Evolutionary conservation across 1,140 invertebrate species (phyloP).

Genomic region (Brachionus rubens): DNA sequence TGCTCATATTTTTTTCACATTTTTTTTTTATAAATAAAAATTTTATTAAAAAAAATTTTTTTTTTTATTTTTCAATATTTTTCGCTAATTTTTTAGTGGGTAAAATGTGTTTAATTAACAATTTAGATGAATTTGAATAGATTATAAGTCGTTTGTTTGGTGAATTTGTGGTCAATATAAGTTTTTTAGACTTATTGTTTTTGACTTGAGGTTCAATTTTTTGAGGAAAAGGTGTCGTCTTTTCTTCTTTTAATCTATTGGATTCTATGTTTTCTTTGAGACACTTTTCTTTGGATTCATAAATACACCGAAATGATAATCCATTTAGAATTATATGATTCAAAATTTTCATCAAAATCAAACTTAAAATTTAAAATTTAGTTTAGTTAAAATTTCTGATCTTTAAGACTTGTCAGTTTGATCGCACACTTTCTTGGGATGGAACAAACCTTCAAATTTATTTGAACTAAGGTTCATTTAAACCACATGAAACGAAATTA

Average conservation of each 20-base stretch:
- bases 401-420: too few relatives aligned
- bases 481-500: too few relatives aligned
- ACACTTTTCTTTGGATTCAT: background rate
- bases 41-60: too few relatives aligned
- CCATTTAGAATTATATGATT: slow-evolving; percentile 29
- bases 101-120: background rate
- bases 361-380: background rate
- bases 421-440: too few relatives aligned
- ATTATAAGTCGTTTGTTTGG: slow-evolving; percentile 8
- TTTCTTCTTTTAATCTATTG: background rate
- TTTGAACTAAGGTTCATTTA: too few relatives aligned
- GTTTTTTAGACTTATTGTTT: background rate
- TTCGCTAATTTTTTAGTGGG: background rate
- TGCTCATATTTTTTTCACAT: too few relatives aligned
- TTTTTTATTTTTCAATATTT: background rate
- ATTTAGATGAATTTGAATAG: background rate
- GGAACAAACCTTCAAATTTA: too few relatives aligned
- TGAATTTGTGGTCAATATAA: background rate
- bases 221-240: background rate
- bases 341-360: slow-evolving; percentile 13
- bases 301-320: background rate
- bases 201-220: background rate
- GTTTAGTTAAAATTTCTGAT: too few relatives aligned
- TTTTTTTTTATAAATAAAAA: too few relatives aligned
- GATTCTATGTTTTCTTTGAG: background rate